A percentile compares a stretch with the other conserved stretches of the same genome.
Evolutionary conservation across 2,888 invertebrate species (phyloP).

Genomic region (Hydraecia micacea): DNA sequence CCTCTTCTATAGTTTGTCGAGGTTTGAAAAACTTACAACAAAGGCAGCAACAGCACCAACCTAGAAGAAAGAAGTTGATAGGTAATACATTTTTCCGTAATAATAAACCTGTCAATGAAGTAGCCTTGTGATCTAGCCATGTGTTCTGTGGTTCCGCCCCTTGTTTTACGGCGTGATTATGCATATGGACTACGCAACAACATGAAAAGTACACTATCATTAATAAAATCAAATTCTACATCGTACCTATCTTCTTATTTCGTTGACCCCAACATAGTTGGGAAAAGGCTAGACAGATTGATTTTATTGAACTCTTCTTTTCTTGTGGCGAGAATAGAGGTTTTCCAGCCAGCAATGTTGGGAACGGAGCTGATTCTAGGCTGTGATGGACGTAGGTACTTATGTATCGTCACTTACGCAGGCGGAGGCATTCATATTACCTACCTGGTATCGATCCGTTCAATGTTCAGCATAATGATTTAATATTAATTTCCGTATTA

Average conservation of each 20-base stretch:
- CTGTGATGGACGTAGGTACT: neutral
- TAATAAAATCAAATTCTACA: neutral
- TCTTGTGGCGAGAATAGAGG: neutral
- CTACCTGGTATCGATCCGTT: neutral
- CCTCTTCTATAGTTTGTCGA: conserved; percentile 86
- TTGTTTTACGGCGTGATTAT: neutral
- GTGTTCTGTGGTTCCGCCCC: conserved; percentile 4
- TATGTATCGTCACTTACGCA: neutral
- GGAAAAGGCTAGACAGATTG: neutral
- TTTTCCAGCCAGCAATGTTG: neutral
- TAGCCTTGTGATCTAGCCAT: neutral
- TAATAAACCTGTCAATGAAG: neutral
- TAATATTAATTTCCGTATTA: conserved; percentile 11
- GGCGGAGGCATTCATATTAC: neutral
- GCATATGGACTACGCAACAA: neutral
- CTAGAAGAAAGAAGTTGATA: conserved; percentile 74
- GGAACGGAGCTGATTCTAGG: neutral
- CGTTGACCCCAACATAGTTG: neutral
- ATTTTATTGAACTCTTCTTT: neutral
- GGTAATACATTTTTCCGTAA: neutral
- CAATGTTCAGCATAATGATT: neutral
- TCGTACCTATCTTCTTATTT: neutral
- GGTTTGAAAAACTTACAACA: conserved; percentile 91
- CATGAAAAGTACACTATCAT: neutral
- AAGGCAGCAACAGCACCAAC: conserved; percentile 92